These are phyloP conservation scores for Apodemus agrarius DNA, from an alignment of 2,797 vertebrate species.

Conservation along the genomic window DNA sequence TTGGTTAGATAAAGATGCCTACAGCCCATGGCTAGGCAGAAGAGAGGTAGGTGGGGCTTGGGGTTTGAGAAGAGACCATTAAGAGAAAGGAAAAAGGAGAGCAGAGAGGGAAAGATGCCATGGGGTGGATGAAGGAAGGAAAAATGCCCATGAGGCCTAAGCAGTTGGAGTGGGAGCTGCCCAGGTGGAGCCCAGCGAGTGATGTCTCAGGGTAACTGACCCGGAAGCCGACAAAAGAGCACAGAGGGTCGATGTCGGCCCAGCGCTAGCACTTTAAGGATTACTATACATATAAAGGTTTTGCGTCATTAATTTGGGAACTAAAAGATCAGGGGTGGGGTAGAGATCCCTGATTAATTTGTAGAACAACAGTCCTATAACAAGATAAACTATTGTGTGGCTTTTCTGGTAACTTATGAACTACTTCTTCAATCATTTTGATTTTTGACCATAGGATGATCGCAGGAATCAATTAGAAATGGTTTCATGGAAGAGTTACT, in stretches of 20 bases:
- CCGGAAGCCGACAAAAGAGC: neutral
- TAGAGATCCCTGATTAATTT: neutral
- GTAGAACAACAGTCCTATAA: neutral
- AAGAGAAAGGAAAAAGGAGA: neutral
- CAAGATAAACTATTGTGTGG: neutral
- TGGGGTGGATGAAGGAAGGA: neutral
- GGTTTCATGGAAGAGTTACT: neutral
- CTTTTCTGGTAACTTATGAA: neutral
- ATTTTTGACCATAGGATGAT: neutral
- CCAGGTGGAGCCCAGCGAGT: neutral
- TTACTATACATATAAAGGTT: neutral
- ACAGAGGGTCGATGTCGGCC: neutral
- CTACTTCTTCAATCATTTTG: neutral
- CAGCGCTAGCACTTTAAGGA: neutral
- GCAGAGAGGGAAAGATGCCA: neutral
- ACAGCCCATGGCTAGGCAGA: neutral
- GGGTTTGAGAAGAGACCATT: neutral
- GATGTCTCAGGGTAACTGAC: neutral
- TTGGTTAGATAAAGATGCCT: neutral
- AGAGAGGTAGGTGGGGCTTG: neutral
- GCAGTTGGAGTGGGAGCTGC: too few species aligned
- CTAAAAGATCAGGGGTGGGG: neutral
- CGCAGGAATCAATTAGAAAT: neutral
- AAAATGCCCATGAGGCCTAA: neutral
- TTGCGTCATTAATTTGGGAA: neutral